Evolutionary conservation across 2,888 invertebrate genomes (phyloP).

Genomic region (Callosobruchus maculatus): DNA sequence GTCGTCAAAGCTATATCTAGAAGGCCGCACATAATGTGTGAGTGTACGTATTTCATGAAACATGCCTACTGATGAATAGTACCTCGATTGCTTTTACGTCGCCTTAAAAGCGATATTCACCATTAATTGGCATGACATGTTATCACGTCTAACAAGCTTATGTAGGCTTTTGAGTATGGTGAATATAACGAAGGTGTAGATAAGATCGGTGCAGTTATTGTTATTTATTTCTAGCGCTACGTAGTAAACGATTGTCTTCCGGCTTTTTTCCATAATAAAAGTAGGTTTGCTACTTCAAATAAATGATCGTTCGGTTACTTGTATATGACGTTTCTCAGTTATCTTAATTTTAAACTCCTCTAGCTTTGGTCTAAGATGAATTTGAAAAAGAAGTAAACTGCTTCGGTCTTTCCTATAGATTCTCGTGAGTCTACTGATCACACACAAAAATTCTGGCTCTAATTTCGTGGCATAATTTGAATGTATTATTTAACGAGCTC

Average conservation of each 20-base stretch:
- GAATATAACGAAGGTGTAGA: neutral
- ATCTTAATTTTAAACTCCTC: too few relatives aligned
- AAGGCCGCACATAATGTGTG: slow-evolving; percentile 1
- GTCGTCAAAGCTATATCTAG: slow-evolving; percentile 11
- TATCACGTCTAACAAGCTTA: neutral
- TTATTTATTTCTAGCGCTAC: neutral
- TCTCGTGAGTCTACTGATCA: too few relatives aligned
- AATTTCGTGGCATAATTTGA: too few relatives aligned
- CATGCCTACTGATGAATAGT: neutral
- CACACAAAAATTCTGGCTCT: too few relatives aligned
- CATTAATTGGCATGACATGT: neutral
- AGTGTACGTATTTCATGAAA: neutral
- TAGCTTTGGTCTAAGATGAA: too few relatives aligned
- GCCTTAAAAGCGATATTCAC: neutral
- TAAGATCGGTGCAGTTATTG: neutral
- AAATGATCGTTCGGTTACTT: neutral
- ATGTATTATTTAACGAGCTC: too few relatives aligned
- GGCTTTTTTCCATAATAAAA: neutral
- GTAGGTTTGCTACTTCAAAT: neutral
- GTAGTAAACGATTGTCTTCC: neutral
- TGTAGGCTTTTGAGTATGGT: neutral
- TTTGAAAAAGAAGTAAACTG: too few relatives aligned
- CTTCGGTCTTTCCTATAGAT: too few relatives aligned
- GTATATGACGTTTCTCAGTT: neutral
- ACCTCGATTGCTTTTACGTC: neutral